Base-by-base conservation (phyloP, 2,113 vertebrate genomes). In the Enhydra lutris region DNA sequence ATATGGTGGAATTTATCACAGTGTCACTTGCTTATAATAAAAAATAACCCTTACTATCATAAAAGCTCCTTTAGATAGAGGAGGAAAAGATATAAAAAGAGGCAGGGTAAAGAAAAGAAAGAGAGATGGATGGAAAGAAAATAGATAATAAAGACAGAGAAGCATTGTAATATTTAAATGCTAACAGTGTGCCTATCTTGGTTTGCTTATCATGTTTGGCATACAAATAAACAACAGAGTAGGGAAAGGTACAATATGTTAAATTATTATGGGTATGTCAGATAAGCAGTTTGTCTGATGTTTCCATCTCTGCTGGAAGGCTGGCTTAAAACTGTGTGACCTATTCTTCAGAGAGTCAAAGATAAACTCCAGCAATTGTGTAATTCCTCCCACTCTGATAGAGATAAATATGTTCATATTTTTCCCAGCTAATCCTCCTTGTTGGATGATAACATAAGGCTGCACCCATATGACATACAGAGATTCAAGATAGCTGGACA, bases 331-430 rank as follows among this genome's bases (percentile, higher is more conserved):
- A 93, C 74, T 76, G 13, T 90, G 42, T 82, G 52, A 98, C 57
- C 92, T 78, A 1, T 81, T 95, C 2, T 0, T 92, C 84, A 97
- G 95, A 89, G 73, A 97, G 45, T 82, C 0, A 95, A 97, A 98
- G 95, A 97, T 81, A 97, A 98, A 73, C 50, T 96, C 79, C 93
- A 97, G 61, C 47, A 87, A 95, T 57, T 74, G 31, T 95, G 34
- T 94, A 82, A 98, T 97, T 98, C 97, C 96, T 23, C 67, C 92
- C 74, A 36, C 20, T 97, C 69, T 82, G 69, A 39, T 5, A 69
- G 42, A 94, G 74, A 91, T 81, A 98, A 98, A 95, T 71, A 97
- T 97, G 90, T 81, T 97, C 96, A 57, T 95, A 80, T 97, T 95
- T 95, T 92, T 69, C 81, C 23, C 85, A 95, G 85, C 36, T 97